Evolutionary conservation across 2,888 invertebrate genomes (phyloP).

Genomic region (Lasioglossum calceatum): DNA sequence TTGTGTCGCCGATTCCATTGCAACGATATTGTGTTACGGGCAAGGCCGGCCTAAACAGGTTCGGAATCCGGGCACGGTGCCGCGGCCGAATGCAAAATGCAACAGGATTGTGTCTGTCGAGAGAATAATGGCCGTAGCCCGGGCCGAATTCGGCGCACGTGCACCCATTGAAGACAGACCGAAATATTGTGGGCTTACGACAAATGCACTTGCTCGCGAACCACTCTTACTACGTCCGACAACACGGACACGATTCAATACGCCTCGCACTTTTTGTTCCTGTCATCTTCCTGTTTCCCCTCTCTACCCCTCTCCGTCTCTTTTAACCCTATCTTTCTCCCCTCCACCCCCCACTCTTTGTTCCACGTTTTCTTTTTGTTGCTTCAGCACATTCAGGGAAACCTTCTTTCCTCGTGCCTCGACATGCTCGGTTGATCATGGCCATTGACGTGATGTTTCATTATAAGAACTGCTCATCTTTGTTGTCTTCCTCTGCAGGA

Average conservation of each 20-base stretch:
- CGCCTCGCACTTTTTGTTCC: conserved; percentile 31
- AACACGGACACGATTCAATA: conserved; percentile 38
- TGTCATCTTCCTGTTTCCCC: not conserved
- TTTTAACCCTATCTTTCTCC: not conserved
- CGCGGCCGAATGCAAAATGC: conserved; percentile 72
- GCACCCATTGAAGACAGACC: conserved; percentile 64
- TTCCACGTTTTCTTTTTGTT: conserved; percentile 27
- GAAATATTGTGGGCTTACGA: conserved; percentile 62
- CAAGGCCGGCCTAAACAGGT: conserved; percentile 28
- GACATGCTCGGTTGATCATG: conserved; percentile 34
- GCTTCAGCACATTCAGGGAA: conserved; percentile 25
- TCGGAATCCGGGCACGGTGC: conserved; percentile 47
- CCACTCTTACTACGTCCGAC: conserved; percentile 23
- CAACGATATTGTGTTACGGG: conserved; percentile 16
- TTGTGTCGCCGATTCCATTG: not conserved
- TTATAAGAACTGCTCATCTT: conserved; percentile 19
- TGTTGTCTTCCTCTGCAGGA: not conserved
- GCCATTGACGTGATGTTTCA: conserved; percentile 30
- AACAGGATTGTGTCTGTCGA: conserved; percentile 73
- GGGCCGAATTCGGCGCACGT: conserved; percentile 70
- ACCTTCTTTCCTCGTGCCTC: not conserved
- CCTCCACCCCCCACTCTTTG: not conserved
- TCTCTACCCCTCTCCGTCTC: not conserved
- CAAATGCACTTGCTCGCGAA: conserved; percentile 56
- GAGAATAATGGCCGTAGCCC: conserved; percentile 66